Evolutionary conservation across 2,888 invertebrate genomes (phyloP).

Genomic region (Polymixis flavicincta): DNA sequence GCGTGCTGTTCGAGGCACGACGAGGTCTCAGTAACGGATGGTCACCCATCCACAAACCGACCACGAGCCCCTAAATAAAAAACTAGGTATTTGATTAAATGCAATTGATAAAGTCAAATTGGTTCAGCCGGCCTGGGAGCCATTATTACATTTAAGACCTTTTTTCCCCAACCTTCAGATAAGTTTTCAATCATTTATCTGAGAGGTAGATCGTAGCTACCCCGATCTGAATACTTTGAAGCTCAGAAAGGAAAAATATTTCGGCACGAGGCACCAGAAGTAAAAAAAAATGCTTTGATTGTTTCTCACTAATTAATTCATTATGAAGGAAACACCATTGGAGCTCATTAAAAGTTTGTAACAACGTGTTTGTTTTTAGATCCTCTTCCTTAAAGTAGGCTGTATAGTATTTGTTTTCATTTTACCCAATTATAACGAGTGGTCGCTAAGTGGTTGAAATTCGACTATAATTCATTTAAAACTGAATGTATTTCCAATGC

Average conservation of each 20-base stretch:
- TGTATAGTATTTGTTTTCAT: neutral
- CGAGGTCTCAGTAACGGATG: too few species aligned
- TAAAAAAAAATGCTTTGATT: neutral
- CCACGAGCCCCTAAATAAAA: too few species aligned
- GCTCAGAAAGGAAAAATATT: neutral
- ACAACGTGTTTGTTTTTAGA: neutral
- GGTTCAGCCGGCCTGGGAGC: too few species aligned
- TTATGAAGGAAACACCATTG: slow-evolving; percentile 12
- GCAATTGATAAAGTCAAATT: too few species aligned
- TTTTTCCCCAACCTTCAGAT: neutral
- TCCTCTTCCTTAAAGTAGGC: neutral
- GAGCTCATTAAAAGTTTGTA: slow-evolving; percentile 30
- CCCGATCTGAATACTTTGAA: neutral
- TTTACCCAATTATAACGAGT: too few species aligned
- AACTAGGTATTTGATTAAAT: too few species aligned
- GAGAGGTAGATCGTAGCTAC: neutral
- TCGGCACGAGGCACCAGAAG: neutral
- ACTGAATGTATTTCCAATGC: too few species aligned
- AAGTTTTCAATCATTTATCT: neutral
- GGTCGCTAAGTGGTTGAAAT: too few species aligned
- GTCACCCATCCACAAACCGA: too few species aligned
- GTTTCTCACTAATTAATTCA: slow-evolving; percentile 30
- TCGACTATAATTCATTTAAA: too few species aligned
- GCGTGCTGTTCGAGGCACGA: neutral
- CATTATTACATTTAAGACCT: neutral